Evolutionary conservation across 2,797 vertebrate genomes (phyloP), one percentile per base, ranked within the genome.

Genomic region (Liasis olivaceus): DNA sequence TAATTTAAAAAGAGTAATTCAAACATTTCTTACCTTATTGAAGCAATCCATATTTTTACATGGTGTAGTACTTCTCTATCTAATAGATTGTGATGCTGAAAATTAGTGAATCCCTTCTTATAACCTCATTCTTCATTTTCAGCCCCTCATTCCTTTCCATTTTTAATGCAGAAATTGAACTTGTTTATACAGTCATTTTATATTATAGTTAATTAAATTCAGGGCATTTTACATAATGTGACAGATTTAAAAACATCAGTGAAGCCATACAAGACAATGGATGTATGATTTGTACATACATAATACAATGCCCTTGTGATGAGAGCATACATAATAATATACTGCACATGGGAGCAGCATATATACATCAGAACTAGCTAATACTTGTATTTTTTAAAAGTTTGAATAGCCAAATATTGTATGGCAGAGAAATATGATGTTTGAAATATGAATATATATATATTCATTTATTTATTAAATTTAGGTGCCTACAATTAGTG

Each of bases 41-140:
- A 87, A 72, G 77, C 4, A 60, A n/a, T 90, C 89, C 64, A 87
- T 93, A 42, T 1, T 86, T 92, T 90, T 90, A 26, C 42, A 92
- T 31, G 81, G 77, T 13, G 72, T 28, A 60, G 62, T 89, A 88
- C 20, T 89, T 77, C 13, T 66, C 51, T 28, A n/a, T 89, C 60
- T 85, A 85, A 88, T 26, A 47, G 20, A 36, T 64, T 13, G 1
- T 14, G 11, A 84, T 66, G 62, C n/a, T 56, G 47, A 87, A 56
- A 77, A 36, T 13, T 58, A 86, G 51, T 58, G 42, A 91, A 81
- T 81, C 26, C 12, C n/a, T 62, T 86, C 28, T 69, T 84, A 11
- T 2, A 47, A 14, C 22, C 84, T 31, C n/a, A 31, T 51, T 58
- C 59, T 89, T 66, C 58, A 86, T 54, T 86, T 66, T 90, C 15